These are phyloP conservation scores for Paraescarpia echinospica DNA, from an alignment of 1,140 invertebrate species.

Conservation along the genomic window DNA sequence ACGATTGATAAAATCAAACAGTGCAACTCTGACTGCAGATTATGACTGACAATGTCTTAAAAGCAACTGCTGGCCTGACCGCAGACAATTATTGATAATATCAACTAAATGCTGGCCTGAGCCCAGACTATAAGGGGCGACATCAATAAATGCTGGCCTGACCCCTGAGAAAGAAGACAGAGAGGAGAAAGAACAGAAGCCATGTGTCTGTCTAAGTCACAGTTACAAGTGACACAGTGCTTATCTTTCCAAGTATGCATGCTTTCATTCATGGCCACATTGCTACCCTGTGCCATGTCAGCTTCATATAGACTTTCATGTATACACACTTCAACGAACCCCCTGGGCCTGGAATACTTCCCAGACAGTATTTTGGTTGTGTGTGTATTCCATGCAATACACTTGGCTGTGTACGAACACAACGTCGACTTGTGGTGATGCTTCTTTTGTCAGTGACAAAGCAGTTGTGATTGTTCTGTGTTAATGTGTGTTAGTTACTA, in stretches of 20 bases:
- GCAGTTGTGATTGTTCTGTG: no score
- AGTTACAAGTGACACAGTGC: background rate
- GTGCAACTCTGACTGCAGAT: background rate
- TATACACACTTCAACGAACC: background rate
- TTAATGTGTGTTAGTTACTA: no score
- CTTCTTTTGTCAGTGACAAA: no score
- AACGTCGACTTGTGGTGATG: no score
- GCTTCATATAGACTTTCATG: background rate
- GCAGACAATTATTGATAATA: no score
- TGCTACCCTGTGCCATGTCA: background rate
- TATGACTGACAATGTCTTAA: background rate
- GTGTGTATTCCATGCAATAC: background rate
- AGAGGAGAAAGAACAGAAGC: background rate
- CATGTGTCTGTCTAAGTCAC: background rate
- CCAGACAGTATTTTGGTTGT: background rate
- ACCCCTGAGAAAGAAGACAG: background rate
- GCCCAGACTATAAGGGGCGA: background rate
- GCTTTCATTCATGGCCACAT: background rate
- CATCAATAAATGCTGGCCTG: no score
- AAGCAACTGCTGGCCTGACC: no score
- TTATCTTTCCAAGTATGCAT: background rate
- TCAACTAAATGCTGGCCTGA: background rate
- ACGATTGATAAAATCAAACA: background rate
- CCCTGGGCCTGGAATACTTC: background rate
- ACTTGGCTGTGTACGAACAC: no score